phyloP scores from a whole-genome alignment of 2,113 vertebrate genomes.

The Psammodynastes pulverulentus region DNA sequence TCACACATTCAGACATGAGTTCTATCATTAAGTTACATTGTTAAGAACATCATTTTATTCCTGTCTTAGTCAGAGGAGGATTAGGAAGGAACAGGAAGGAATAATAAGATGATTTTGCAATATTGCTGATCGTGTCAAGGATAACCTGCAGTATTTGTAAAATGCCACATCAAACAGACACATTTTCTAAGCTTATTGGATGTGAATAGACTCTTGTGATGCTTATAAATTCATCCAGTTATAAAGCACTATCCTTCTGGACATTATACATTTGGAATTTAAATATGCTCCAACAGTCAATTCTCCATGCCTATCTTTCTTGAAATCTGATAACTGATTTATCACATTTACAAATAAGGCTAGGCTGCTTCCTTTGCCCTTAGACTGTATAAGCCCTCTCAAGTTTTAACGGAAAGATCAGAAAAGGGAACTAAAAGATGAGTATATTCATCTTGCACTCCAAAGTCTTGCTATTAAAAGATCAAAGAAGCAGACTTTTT shows the following conservation, averaged over 20 bases:
- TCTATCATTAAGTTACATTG: background rate
- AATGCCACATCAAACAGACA: background rate
- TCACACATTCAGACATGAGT: background rate
- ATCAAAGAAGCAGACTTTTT: background rate
- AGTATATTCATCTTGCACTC: background rate
- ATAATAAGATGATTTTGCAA: background rate
- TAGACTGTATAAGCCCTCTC: background rate
- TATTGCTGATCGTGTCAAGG: background rate
- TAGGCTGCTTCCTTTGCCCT: background rate
- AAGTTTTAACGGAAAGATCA: background rate
- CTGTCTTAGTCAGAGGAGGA: background rate
- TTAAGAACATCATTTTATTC: background rate
- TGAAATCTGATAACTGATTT: background rate
- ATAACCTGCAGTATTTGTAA: background rate
- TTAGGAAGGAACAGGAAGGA: background rate
- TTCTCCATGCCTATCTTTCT: background rate
- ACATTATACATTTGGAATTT: background rate
- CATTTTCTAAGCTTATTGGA: background rate
- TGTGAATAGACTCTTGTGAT: background rate
- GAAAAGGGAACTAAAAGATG: background rate
- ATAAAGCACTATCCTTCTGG: background rate
- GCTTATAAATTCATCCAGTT: background rate
- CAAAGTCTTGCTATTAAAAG: background rate
- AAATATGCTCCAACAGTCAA: background rate
- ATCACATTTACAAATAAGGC: background rate